These are phyloP conservation scores for Scomber colias DNA, from an alignment of 2,113 vertebrate genomes.

Conservation along the genomic window DNA sequence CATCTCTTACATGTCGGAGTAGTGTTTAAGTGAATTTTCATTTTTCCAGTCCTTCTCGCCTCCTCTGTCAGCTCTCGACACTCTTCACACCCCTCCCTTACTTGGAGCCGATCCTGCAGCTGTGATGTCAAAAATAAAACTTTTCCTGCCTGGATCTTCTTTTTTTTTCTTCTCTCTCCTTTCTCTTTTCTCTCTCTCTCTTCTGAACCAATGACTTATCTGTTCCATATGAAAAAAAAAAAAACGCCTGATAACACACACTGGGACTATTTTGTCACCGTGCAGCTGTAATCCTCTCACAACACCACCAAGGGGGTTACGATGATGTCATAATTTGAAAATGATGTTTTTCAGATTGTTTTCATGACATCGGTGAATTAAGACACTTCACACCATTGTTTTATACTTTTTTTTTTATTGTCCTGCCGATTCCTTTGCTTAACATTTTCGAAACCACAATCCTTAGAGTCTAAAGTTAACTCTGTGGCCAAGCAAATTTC, in stretches of 20 bases:
- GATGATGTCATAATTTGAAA: no score
- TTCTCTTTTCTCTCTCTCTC: neutral
- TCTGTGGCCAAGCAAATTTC: neutral
- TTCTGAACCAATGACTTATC: neutral
- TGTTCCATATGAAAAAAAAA: neutral
- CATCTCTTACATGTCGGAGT: neutral
- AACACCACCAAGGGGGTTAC: no score
- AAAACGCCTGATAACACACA: neutral
- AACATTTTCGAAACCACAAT: no score
- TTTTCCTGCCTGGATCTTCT: conserved; percentile 17
- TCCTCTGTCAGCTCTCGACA: conserved; percentile 9
- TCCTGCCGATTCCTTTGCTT: no score
- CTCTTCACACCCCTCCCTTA: neutral
- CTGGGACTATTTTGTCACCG: neutral
- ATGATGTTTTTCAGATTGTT: neutral
- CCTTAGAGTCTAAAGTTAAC: no score
- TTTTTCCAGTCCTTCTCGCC: neutral
- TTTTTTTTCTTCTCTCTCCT: neutral
- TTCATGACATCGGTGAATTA: neutral
- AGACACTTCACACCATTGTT: neutral
- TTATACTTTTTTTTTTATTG: no score
- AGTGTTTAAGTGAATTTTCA: neutral
- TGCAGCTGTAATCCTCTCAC: no score
- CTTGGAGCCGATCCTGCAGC: conserved; percentile 34
- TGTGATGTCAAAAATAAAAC: conserved; percentile 38